Percentiles rank a stretch among this genome's conserved stretches.
Evolutionary conservation across 2,888 invertebrate species (phyloP).

Genomic region (Lasioglossum calceatum): DNA sequence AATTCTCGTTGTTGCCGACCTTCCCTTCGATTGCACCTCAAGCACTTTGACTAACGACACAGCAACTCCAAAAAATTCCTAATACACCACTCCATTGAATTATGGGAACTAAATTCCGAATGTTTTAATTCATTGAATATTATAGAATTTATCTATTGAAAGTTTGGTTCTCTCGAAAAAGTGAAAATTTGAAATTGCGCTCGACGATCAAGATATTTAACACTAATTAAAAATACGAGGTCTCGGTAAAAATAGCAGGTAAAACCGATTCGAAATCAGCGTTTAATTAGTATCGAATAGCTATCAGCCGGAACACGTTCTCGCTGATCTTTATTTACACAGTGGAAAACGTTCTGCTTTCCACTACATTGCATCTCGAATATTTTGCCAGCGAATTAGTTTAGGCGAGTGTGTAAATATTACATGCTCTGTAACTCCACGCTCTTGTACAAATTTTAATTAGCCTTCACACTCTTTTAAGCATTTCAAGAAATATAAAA

Average conservation of each 20-base stretch:
- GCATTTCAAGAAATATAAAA: neutral
- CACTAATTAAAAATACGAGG: neutral
- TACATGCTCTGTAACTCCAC: neutral
- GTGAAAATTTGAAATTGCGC: neutral
- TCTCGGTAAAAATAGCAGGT: neutral
- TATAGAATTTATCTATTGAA: neutral
- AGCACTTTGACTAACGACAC: too few relatives aligned
- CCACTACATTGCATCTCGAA: neutral
- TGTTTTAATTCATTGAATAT: neutral
- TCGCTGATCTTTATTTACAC: neutral
- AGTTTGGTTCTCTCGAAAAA: neutral
- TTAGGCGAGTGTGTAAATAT: neutral
- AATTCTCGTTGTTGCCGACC: neutral
- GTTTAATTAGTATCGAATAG: neutral
- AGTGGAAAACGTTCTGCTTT: neutral
- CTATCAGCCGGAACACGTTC: neutral
- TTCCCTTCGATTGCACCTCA: neutral
- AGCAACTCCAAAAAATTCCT: too few relatives aligned
- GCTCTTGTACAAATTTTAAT: neutral
- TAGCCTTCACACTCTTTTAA: neutral
- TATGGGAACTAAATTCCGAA: neutral
- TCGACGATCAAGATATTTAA: neutral
- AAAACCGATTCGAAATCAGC: neutral
- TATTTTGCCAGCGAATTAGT: neutral
- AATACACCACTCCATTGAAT: neutral